phyloP scores from a whole-genome alignment of 2,797 vertebrate species.

The Sebastes itinus region DNA sequence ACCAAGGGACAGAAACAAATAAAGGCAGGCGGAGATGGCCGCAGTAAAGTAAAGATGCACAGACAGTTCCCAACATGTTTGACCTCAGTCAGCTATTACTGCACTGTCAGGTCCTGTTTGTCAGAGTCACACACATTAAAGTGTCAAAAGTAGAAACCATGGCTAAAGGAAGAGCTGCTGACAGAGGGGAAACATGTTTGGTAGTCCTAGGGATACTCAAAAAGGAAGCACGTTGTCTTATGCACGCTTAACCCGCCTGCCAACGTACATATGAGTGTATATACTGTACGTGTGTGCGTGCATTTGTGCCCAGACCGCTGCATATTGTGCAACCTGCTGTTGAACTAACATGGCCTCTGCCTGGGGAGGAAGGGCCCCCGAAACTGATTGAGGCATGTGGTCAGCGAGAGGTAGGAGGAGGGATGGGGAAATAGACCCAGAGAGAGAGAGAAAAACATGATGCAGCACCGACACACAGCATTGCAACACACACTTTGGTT shows the following conservation, averaged over 20 bases:
- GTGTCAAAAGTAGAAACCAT: slow-evolving; percentile 47
- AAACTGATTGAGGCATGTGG: slow-evolving; percentile 50
- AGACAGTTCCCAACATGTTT: slow-evolving; percentile 38
- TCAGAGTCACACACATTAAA: slow-evolving; percentile 49
- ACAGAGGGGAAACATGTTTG: slow-evolving; percentile 41
- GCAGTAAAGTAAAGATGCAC: slow-evolving; percentile 8
- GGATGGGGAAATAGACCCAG: slow-evolving; percentile 15
- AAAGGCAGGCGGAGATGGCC: slow-evolving; percentile 12
- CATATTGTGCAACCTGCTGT: slow-evolving; percentile 63
- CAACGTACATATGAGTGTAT: neutral
- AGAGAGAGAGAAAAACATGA: slow-evolving; percentile 18
- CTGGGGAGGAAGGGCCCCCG: slow-evolving; percentile 32
- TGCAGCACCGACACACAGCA: neutral
- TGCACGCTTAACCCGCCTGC: neutral
- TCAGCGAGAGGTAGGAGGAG: slow-evolving; percentile 15
- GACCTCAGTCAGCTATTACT: slow-evolving; percentile 54
- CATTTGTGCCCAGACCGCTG: slow-evolving; percentile 20
- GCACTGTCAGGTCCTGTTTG: slow-evolving; percentile 43
- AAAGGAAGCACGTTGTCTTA: slow-evolving; percentile 27
- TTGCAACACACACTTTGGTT: neutral
- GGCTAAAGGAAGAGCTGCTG: slow-evolving; percentile 61
- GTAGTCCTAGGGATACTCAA: slow-evolving; percentile 10
- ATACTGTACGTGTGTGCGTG: neutral
- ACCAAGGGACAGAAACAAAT: slow-evolving; percentile 16
- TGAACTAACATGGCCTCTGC: slow-evolving; percentile 60